Evolutionary conservation across 1,140 invertebrate species (phyloP), one percentile per base, ranked within the genome.

Genomic region (Listronotus bonariensis): DNA sequence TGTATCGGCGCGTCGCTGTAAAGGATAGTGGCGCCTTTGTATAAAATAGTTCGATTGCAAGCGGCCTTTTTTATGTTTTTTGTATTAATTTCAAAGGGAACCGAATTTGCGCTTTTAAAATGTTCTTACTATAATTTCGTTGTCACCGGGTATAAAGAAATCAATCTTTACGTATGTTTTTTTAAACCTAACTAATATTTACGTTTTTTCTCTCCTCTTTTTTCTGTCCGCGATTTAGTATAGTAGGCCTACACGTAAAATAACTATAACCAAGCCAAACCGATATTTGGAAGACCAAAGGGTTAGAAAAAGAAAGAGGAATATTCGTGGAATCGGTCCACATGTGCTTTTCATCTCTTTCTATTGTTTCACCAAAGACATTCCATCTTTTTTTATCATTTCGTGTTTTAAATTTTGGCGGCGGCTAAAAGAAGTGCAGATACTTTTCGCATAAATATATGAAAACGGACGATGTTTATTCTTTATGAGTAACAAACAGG

Each of bases 201-300:
- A 26, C 5, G 5, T 26, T 3, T 26, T 3, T 26, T 26, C 5
- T 26, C 5, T 26, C 1, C 20, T 26, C 1, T 17, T 3, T n/a
- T 3, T 42, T 3, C 1, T 42, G 12, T 42, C 41, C 12, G 15
- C 41, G 41, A 42, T 42, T 42, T 42, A 1, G 6, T 46, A 18
- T 46, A 46, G 43, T 26, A 18, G 43, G 43, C 43, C n/a, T 26
- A 6, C 6, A 17, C n/a, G 43, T 14, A 46, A 9, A 46, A 46
- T 46, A 46, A 9, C 43, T 46, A 46, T 46, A 46, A 46, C 43
- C 43, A 26, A 46, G 20, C 15, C 15, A n/a, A 9, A 46, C 43
- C 43, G 43, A 46, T 46, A 46, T 46, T 46, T 46, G 43, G 20
- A 46, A 17, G 43, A 46, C 43, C 9, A 46, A 46, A 46, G 20